Base-by-base conservation (phyloP, 2,113 vertebrate species). In the Arvicanthis niloticus region DNA sequence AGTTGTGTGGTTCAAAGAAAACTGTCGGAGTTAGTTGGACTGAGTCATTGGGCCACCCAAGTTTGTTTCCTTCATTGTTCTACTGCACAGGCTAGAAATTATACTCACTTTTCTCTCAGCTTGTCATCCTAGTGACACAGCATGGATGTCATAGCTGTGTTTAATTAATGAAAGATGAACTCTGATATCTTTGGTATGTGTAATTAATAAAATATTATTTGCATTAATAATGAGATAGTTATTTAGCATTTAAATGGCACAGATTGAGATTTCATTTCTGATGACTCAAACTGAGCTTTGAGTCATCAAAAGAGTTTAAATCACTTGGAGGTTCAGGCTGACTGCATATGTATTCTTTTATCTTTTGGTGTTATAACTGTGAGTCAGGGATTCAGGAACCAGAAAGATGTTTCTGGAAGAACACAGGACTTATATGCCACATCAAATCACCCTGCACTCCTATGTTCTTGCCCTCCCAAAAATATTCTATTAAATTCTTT, bases 151-250 rank as follows among this genome's bases (percentile, higher is more conserved):
- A 87, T 56, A 84, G 62, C 48, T 75, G 31, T 96, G 81, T 94
- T 93, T 97, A 97, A 98, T 91, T 89, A 96, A 97, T 97, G 95
- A 96, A 94, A 93, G 86, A 94, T 95, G 94, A 98, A 97, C 96
- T 97, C 96, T 97, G 97, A 97, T 98, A 91, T 97, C 82, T 91
- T 96, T 94, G 86, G 76, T 96, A 92, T 88, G 60, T 96, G 91
- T 53, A 92, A 97, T 97, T 96, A 98, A 97, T 97, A 97, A 97
- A 97, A 97, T 96, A 98, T 94, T 93, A 96, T 91, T 96, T 75
- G 60, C 80, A 97, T 98, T 96, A 98, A 98, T 97, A 98, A 97
- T 97, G 65, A 96, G 97, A 97, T 10, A 93, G 95, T 97, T 97
- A 96, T 96, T 97, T 97, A 97, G 96, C 96, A 97, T 98, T 97